A percentile compares a stretch with the other conserved stretches of the same genome.
Evolutionary conservation across 2,113 vertebrate genomes (phyloP).

Genomic region (Bubo bubo): DNA sequence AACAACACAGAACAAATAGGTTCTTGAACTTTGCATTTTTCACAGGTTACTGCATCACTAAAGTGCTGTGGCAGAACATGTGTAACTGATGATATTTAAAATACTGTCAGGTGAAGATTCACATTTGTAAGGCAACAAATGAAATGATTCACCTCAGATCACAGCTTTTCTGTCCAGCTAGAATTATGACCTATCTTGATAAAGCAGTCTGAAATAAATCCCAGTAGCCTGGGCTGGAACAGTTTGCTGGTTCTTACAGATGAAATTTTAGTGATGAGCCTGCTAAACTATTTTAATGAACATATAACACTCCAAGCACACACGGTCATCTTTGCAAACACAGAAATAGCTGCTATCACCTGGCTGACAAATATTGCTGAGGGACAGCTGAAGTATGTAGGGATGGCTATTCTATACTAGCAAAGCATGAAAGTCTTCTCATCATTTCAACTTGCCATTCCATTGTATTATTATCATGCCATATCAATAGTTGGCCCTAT

Average conservation of each 20-base stretch:
- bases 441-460: slow-evolving; percentile 61
- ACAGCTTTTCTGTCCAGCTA: neutral
- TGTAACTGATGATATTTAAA: neutral
- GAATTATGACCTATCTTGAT: neutral
- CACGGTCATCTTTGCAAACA: slow-evolving; percentile 45
- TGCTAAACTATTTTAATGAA: slow-evolving; percentile 50
- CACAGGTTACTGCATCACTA: neutral
- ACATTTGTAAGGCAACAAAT: neutral
- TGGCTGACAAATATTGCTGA: slow-evolving; percentile 56
- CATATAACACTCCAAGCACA: slow-evolving; percentile 1
- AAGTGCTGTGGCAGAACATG: neutral
- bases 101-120: neutral
- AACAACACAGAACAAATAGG: neutral
- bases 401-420: slow-evolving; percentile 55
- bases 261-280: neutral
- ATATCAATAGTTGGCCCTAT: slow-evolving; percentile 22
- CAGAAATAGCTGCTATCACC: slow-evolving; percentile 69
- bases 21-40: neutral
- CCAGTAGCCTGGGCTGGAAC: neutral
- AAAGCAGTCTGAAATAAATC: neutral
- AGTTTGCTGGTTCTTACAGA: neutral
- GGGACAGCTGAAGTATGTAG: slow-evolving; percentile 64
- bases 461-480: slow-evolving; percentile 58
- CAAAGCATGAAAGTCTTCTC: slow-evolving; percentile 59
- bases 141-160: neutral